Evolutionary conservation across 2,888 invertebrate species (phyloP).

Genomic region (Eristalis pertinax): DNA sequence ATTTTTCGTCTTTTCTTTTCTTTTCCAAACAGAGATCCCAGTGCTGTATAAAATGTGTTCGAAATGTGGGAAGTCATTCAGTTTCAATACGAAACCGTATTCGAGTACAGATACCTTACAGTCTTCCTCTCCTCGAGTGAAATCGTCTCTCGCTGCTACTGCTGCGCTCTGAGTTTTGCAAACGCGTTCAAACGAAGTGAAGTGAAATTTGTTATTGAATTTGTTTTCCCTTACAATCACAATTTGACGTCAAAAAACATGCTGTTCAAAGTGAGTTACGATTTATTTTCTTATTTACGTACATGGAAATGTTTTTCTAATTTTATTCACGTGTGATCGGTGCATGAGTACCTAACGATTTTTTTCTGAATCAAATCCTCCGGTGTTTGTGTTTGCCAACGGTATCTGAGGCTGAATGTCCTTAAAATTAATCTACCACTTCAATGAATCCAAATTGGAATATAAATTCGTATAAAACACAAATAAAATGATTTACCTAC

Average conservation of each 20-base stretch:
- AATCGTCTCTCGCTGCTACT: neutral
- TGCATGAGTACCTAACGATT: too few species aligned
- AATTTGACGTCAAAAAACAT: constrained; percentile 35
- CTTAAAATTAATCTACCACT: too few species aligned
- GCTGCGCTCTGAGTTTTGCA: neutral
- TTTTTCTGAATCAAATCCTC: neutral
- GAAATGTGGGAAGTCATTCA: constrained; percentile 53
- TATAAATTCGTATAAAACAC: too few species aligned
- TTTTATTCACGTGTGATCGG: neutral
- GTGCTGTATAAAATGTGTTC: constrained; percentile 57
- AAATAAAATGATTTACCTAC: too few species aligned
- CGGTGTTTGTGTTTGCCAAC: neutral
- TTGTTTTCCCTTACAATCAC: neutral
- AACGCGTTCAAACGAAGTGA: neutral
- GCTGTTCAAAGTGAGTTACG: constrained; percentile 59
- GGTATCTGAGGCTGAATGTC: neutral
- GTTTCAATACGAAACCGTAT: constrained; percentile 57
- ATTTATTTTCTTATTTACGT: too few species aligned
- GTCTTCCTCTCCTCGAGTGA: neutral
- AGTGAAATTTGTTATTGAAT: neutral
- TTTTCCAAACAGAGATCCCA: constrained; percentile 16
- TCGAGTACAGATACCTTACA: constrained; percentile 41
- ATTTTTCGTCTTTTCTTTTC: neutral
- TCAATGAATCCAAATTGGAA: too few species aligned
- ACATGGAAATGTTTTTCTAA: neutral